Base-by-base conservation (phyloP, 2,797 vertebrate species). In the Pipistrellus kuhlii region DNA sequence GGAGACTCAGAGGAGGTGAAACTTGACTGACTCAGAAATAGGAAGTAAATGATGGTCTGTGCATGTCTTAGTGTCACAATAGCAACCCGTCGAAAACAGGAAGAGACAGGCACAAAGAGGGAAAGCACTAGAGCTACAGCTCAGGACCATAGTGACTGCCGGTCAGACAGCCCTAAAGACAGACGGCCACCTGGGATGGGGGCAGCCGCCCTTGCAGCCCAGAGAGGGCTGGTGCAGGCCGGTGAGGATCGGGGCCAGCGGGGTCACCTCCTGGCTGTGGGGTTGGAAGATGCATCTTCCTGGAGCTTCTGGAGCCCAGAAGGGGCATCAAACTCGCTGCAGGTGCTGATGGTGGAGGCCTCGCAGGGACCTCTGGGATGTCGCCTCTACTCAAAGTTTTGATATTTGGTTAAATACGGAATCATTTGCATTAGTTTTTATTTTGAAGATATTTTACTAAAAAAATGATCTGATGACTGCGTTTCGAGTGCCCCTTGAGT, bases 31-130 rank as follows among this genome's bases (percentile, higher is more conserved):
- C 96, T 95, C 93, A 94, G 87, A 98, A 98, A 88, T 95, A 98
- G 98, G 98, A 98, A 98, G 98, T 98, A 84, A 75, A 55, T 62
- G 78, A 0, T 15, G 75, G 88, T 97, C 96, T 95, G 91, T 68
- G 91, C 80, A 27, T 94, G 75, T 89, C 91, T 93, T 62, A 88
- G 78, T 91, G 93, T 95, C 96, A 97, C 93, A 48, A 97, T 72
- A 94, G 96, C 96, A 97, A 97, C 95, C 83, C 94, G 95, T 78
- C 95, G 92, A 98, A 98, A 98, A 98, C 98, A 98, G 98, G 98
- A 98, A 98, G 98, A 97, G 94, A 87, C 12, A 93, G 97, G 91
- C 91, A 53, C 93, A 88, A 90, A 91, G 23, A 25, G 0, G 62
- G 77, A 8, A 35, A 59, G 46, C 97, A 91, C 90, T 15, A 69